A percentile compares a stretch with the other conserved stretches of the same genome.
Evolutionary conservation across 2,888 invertebrate genomes (phyloP).

Genomic region (Drosophila paranaensis): DNA sequence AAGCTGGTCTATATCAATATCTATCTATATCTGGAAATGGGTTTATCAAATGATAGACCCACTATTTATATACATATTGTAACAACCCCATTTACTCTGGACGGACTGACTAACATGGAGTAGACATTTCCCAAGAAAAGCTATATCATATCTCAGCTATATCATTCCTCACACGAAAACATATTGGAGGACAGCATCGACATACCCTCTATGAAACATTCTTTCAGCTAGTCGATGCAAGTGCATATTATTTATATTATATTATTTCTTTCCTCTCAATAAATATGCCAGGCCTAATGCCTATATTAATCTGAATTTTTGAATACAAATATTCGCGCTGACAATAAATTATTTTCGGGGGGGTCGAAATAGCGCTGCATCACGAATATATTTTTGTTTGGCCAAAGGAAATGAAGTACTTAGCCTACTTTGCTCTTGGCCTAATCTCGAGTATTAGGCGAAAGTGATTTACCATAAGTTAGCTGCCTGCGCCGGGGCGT

Average conservation of each 20-base stretch:
- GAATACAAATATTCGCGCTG: neutral
- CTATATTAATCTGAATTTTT: neutral
- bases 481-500: slow-evolving; percentile 7
- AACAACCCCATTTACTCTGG: no score
- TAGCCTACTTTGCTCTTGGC: neutral
- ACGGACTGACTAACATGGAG: neutral
- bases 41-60: neutral
- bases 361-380: slow-evolving; percentile 6
- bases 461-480: neutral
- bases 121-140: no score
- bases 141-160: no score
- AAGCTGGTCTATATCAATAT: no score
- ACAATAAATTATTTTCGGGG: slow-evolving; percentile 13
- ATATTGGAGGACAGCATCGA: neutral
- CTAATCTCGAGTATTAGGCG: slow-evolving; percentile 5
- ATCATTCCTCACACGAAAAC: no score
- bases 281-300: neutral
- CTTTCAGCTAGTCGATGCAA: neutral
- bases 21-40: neutral
- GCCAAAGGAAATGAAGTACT: neutral
- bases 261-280: neutral
- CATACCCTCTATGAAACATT: neutral
- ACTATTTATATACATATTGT: neutral
- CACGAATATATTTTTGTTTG: neutral
- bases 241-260: neutral